These are phyloP conservation scores for Helogale parvula DNA, from an alignment of 2,113 vertebrate genomes.

Conservation along the genomic window DNA sequence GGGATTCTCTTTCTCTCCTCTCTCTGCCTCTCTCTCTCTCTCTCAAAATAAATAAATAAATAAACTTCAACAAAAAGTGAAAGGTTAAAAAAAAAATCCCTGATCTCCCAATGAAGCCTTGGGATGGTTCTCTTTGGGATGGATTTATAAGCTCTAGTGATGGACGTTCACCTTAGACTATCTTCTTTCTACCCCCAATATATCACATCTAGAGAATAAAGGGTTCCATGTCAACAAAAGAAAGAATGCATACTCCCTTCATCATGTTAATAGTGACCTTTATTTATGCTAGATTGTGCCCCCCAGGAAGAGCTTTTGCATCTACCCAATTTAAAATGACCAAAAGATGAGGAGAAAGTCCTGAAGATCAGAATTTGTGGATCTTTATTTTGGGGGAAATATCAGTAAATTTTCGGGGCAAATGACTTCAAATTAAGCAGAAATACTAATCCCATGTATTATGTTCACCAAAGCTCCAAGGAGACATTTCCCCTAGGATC, in stretches of 20 bases:
- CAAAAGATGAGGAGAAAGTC: neutral
- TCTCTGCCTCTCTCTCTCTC: too few relatives aligned
- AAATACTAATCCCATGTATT: neutral
- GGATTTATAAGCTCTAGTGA: too few relatives aligned
- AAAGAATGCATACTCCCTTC: neutral
- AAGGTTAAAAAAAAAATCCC: too few relatives aligned
- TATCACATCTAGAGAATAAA: neutral
- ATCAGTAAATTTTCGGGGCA: neutral
- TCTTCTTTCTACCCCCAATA: neutral
- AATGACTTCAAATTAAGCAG: slow-evolving; percentile 8
- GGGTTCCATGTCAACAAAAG: neutral
- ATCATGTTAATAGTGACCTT: neutral
- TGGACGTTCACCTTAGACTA: too few relatives aligned
- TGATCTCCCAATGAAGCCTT: neutral
- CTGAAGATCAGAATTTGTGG: neutral
- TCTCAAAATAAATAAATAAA: too few relatives aligned
- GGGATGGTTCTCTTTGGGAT: neutral
- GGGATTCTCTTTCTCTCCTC: too few relatives aligned
- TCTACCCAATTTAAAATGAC: neutral
- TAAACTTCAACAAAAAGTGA: too few relatives aligned
- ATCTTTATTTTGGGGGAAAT: neutral
- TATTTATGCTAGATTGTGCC: neutral
- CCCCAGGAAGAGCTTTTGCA: neutral
- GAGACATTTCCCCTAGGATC: neutral
- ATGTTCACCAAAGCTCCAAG: neutral